Evolutionary conservation across 1,140 invertebrate genomes (phyloP).

Genomic region (Microplitis demolitor): DNA sequence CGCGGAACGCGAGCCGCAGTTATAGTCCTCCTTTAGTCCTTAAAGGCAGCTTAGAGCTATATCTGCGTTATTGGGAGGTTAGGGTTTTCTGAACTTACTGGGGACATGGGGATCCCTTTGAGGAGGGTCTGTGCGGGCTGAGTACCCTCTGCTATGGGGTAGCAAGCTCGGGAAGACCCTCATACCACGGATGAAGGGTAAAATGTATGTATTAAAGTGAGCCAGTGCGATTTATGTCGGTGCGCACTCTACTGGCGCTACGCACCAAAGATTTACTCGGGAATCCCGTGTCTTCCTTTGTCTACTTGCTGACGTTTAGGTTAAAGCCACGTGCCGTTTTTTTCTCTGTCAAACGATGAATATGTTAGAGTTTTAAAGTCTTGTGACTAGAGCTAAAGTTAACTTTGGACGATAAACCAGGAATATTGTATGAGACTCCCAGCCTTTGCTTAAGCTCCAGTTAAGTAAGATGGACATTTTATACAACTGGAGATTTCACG

Average conservation of each 20-base stretch:
- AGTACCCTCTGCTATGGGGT: not conserved
- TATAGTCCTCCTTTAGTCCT: too few species aligned
- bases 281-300: conserved; percentile 15
- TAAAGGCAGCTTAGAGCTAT: too few species aligned
- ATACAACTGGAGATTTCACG: too few species aligned
- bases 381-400: too few species aligned
- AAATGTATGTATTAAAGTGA: conserved; percentile 14
- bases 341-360: too few species aligned
- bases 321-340: too few species aligned
- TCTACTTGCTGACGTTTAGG: not conserved
- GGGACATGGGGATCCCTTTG: not conserved
- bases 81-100: not conserved
- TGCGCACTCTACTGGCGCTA: not conserved
- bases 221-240: conserved; percentile 25
- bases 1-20: conserved; percentile 2
- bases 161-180: not conserved
- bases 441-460: not conserved
- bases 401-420: too few species aligned
- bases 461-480: not conserved
- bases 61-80: not conserved
- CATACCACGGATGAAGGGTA: conserved; percentile 1
- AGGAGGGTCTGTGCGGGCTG: not conserved
- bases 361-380: too few species aligned
- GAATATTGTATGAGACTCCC: not conserved
- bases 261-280: conserved; percentile 17